Evolutionary conservation across 2,113 vertebrate species (phyloP).

Genomic region (Fregata magnificens): DNA sequence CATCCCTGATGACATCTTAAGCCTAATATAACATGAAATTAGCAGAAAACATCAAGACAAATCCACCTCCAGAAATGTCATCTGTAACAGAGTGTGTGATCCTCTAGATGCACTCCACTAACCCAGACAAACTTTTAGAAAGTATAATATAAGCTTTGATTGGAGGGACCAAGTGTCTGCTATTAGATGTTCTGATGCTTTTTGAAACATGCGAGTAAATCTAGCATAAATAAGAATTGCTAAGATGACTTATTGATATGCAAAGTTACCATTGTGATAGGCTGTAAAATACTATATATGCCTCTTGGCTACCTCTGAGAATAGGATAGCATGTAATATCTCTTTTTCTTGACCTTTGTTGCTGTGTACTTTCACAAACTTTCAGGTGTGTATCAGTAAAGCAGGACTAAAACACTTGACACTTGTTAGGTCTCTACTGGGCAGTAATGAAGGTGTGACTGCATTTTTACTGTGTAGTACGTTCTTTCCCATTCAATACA

Average conservation of each 20-base stretch:
- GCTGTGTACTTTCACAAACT: not conserved
- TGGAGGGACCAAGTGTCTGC: not conserved
- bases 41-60: slow-evolving; percentile 44
- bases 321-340: not conserved
- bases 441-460: not conserved
- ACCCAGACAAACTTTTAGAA: not conserved
- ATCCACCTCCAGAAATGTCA: slow-evolving; percentile 37
- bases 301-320: not conserved
- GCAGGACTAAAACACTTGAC: not conserved
- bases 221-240: not conserved
- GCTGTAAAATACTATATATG: not conserved
- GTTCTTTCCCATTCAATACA: not conserved
- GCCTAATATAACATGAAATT: slow-evolving; percentile 39
- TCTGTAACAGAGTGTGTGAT: not conserved
- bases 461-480: not conserved
- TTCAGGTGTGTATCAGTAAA: not conserved
- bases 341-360: not conserved
- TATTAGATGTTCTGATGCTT: not conserved
- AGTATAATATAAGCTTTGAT: not conserved
- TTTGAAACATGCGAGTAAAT: not conserved
- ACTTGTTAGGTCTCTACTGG: not conserved
- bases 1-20: slow-evolving; percentile 21
- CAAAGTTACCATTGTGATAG: not conserved
- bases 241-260: not conserved
- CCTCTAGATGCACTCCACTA: not conserved